phyloP scores from a whole-genome alignment of 2,797 vertebrate genomes.

The Pterois miles region DNA sequence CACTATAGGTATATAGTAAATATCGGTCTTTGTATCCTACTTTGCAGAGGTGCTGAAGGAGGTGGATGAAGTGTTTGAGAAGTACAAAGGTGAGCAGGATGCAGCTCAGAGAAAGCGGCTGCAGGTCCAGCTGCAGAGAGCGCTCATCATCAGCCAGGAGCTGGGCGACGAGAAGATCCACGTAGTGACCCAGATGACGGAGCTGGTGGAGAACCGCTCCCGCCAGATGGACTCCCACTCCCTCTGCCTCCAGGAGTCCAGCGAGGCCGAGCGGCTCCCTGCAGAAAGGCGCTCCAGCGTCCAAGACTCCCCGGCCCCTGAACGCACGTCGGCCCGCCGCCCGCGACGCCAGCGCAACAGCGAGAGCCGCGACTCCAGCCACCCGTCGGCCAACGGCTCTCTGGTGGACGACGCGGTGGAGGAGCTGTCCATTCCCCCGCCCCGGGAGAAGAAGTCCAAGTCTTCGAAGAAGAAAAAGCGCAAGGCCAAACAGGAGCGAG shows the following conservation, averaged over 20 bases:
- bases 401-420: slow-evolving; percentile 88
- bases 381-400: slow-evolving; percentile 90
- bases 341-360: slow-evolving; percentile 94
- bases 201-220: slow-evolving; percentile 95
- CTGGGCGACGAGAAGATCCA: slow-evolving; percentile 98
- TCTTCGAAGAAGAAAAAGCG: slow-evolving; percentile 98
- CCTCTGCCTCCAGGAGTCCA: slow-evolving; percentile 89
- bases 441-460: slow-evolving; percentile 94
- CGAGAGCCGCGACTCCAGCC: slow-evolving; percentile 93
- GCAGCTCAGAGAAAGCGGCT: slow-evolving; percentile 91
- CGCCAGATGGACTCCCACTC: slow-evolving; percentile 95
- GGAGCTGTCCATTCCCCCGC: slow-evolving; percentile 84
- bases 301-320: slow-evolving; percentile 76
- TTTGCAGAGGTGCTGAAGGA: slow-evolving; percentile 94
- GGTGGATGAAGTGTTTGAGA: slow-evolving; percentile 96
- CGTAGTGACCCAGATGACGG: slow-evolving; percentile 96
- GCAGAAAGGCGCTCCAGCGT: slow-evolving; percentile 67
- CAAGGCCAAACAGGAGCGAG: slow-evolving; percentile 94
- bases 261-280: slow-evolving; percentile 83
- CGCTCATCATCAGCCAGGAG: slow-evolving; percentile 95
- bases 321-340: slow-evolving; percentile 89
- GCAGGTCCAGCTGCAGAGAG: slow-evolving; percentile 94
- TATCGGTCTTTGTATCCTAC: slow-evolving; percentile 15
- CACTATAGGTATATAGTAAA: too few relatives aligned
- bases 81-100: slow-evolving; percentile 93